These are phyloP conservation scores for Megamerina dolium DNA, from an alignment of 2,888 invertebrate species.

Conservation along the genomic window DNA sequence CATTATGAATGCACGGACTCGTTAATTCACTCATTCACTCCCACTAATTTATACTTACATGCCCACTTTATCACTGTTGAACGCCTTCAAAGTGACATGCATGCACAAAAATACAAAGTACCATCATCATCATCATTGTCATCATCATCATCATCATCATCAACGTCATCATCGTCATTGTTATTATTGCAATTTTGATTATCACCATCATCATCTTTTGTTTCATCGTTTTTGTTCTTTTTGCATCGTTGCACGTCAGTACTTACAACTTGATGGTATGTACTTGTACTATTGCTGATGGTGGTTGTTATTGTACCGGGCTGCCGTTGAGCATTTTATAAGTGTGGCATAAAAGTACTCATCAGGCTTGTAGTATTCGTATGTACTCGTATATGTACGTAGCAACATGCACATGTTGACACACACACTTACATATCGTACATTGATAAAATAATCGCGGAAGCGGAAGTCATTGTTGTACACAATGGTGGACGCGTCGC, in stretches of 20 bases:
- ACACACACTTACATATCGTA: not conserved
- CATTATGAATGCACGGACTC: too few relatives aligned
- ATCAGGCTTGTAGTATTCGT: not conserved
- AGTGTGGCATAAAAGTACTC: constrained; percentile 3
- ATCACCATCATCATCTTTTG: not conserved
- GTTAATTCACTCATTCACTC: too few relatives aligned
- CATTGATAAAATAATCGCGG: constrained; percentile 26
- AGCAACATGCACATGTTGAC: too few relatives aligned
- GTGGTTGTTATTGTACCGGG: too few relatives aligned
- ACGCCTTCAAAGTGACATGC: not conserved
- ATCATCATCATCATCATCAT: not conserved
- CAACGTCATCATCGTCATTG: not conserved
- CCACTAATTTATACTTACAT: too few relatives aligned
- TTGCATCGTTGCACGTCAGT: not conserved
- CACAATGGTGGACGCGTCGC: constrained; percentile 40
- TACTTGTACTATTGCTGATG: too few relatives aligned
- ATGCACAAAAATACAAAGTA: not conserved
- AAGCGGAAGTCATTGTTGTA: constrained; percentile 42
- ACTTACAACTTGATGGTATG: too few relatives aligned
- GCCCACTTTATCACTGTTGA: not conserved
- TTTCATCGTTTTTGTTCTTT: too few relatives aligned
- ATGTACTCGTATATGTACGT: not conserved
- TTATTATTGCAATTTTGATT: too few relatives aligned
- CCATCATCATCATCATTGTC: not conserved
- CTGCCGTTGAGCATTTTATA: too few relatives aligned